Conservation (phyloP, 2,888 invertebrate species). For the Maniola hyperantus region DNA sequence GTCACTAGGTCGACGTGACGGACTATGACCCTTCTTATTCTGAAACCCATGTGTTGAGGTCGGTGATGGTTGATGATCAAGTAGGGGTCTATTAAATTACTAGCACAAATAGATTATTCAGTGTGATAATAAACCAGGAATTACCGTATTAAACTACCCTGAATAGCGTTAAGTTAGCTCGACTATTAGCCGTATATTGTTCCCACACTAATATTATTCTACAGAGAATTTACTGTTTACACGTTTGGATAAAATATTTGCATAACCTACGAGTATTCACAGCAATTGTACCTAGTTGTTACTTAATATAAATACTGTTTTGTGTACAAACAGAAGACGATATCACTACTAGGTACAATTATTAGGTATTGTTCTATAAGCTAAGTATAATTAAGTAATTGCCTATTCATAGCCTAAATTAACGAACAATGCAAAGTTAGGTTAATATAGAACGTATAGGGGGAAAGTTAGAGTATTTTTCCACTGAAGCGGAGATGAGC, state of each 20-base stretch:
- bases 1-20: too few species aligned
- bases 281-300: not conserved
- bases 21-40: too few species aligned
- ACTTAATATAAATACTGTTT: conserved; percentile 2
- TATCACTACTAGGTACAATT: not conserved
- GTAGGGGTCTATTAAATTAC: not conserved
- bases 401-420: too few species aligned
- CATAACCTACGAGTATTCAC: conserved; percentile 1
- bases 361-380: too few species aligned
- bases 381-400: too few species aligned
- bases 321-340: not conserved
- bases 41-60: too few species aligned
- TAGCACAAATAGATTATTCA: not conserved
- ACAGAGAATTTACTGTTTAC: conserved; percentile 1
- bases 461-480: too few species aligned
- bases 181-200: conserved; percentile 12
- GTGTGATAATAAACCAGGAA: not conserved
- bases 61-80: too few species aligned
- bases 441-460: too few species aligned
- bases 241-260: conserved; percentile 2
- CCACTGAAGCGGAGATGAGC: too few species aligned
- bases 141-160: conserved; percentile 7
- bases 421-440: too few species aligned
- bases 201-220: conserved; percentile 12
- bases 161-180: conserved; percentile 12